These are phyloP conservation scores for Apistogramma diplotaenia DNA, from an alignment of 2,113 vertebrate species.

Conservation along the genomic window DNA sequence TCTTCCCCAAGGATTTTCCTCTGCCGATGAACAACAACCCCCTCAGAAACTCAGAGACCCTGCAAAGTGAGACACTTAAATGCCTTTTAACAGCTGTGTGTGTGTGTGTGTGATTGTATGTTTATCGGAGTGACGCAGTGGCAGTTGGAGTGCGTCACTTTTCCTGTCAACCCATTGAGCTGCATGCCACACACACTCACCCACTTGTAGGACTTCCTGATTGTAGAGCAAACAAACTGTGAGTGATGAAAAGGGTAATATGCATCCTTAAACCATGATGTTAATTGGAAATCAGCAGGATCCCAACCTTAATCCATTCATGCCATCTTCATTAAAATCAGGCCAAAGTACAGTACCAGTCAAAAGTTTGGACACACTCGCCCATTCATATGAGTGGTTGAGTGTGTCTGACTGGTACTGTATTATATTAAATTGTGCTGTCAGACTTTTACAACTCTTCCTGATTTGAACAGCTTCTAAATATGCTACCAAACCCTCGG, in stretches of 20 bases:
- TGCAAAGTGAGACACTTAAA: slow-evolving; percentile 24
- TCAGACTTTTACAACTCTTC: background rate
- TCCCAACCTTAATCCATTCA: background rate
- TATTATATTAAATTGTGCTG: fast-evolving
- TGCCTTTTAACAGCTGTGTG: slow-evolving; percentile 41
- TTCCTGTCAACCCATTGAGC: slow-evolving; percentile 20
- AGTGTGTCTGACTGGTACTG: no score
- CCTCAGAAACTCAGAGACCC: background rate
- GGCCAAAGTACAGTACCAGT: no score
- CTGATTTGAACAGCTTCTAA: background rate
- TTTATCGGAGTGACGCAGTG: slow-evolving; percentile 55
- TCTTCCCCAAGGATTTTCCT: slow-evolving; percentile 31
- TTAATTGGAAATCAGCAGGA: background rate
- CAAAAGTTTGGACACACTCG: no score
- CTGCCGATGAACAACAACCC: background rate
- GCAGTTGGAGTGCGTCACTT: slow-evolving; percentile 51
- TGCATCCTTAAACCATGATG: background rate
- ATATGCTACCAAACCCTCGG: background rate
- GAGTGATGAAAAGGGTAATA: background rate
- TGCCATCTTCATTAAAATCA: background rate
- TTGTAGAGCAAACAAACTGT: background rate
- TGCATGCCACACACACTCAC: background rate
- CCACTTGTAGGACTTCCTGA: background rate
- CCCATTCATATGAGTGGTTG: no score
- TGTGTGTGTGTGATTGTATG: slow-evolving; percentile 32